Evolutionary conservation across 2,888 invertebrate genomes (phyloP).

Genomic region (Spodoptera exigua): DNA sequence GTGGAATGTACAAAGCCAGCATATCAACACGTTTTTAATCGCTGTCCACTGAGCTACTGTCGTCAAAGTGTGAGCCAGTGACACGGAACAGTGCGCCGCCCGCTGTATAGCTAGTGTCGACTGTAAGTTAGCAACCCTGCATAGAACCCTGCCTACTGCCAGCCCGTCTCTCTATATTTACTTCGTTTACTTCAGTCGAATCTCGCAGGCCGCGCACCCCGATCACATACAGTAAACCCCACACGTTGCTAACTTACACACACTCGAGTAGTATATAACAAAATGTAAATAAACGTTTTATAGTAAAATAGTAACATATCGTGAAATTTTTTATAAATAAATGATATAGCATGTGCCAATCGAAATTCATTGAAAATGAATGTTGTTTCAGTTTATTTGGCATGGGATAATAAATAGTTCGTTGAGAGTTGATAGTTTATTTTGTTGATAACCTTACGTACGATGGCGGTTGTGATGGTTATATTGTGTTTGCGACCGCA

Average conservation of each 20-base stretch:
- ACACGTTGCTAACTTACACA: constrained; percentile 54
- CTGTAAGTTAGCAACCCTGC: constrained; percentile 52
- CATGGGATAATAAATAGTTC: constrained; percentile 55
- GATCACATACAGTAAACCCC: constrained; percentile 6
- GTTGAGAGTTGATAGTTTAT: constrained; percentile 62
- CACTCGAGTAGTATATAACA: constrained; percentile 47
- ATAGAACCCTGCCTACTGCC: constrained; percentile 21
- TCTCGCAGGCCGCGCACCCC: constrained; percentile 15
- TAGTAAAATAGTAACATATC: constrained; percentile 60
- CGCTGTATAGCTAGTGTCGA: constrained; percentile 33
- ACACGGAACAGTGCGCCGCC: constrained; percentile 24
- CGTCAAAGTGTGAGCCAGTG: constrained; percentile 6
- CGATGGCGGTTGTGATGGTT: constrained; percentile 56
- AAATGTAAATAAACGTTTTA: constrained; percentile 60
- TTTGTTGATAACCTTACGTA: constrained; percentile 55
- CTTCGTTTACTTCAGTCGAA: constrained; percentile 20
- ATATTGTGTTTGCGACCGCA: constrained; percentile 51
- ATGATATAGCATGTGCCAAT: constrained; percentile 61
- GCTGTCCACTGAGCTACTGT: background rate
- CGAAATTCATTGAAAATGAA: constrained; percentile 60
- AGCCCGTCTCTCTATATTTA: constrained; percentile 8
- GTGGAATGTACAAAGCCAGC: constrained; percentile 4
- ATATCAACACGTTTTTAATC: background rate
- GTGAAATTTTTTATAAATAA: constrained; percentile 58
- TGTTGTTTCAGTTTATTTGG: constrained; percentile 55